Evolutionary conservation across 2,888 invertebrate genomes (phyloP), one percentile per base, ranked within the genome.

Genomic region (Meandrusa payeni): DNA sequence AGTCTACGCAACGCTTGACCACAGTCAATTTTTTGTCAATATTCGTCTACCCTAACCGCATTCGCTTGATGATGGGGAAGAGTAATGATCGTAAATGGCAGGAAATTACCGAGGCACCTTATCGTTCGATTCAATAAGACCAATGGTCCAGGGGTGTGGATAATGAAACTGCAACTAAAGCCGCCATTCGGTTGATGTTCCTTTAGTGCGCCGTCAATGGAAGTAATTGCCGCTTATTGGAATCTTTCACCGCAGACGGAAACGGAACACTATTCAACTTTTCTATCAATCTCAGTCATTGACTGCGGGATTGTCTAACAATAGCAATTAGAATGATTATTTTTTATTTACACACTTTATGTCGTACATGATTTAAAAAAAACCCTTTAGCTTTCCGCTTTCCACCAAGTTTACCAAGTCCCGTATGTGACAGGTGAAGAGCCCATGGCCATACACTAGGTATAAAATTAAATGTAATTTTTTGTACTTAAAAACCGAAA

Each of bases 51-150:
- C 65, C 69, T 54, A 66, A 63, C 66, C 64, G 41, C 65, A 59
- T 62, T n/a, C 57, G 57, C 69, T 62, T 60, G 60, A 60, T 71
- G 75, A 77, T 79, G 61, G 69, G 64, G 63, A 67, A 73, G 75
- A 80, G 77, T 82, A 83, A 77, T 80, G 76, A 69, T 75, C 64
- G 74, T 76, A 81, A 86, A 87, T 86, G 80, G 76, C 75, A 72
- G 81, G 82, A 81, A 86, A 86, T 86, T 80, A 86, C 86, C 58
- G 76, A 59, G 76, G 69, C 74, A 76, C 81, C 86, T 87, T 86
- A 86, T 85, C 85, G 77, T 73, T 55, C 70, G 69, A 85, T 86
- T 87, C 85, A 87, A 87, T 87, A 82, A 85, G 76, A 72, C 71
- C 70, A 64, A 73, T 70, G 69, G 68, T 61, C 64, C 61, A 55